phyloP scores from a whole-genome alignment of 2,888 invertebrate species.

The Cryptophagus acutangulus region DNA sequence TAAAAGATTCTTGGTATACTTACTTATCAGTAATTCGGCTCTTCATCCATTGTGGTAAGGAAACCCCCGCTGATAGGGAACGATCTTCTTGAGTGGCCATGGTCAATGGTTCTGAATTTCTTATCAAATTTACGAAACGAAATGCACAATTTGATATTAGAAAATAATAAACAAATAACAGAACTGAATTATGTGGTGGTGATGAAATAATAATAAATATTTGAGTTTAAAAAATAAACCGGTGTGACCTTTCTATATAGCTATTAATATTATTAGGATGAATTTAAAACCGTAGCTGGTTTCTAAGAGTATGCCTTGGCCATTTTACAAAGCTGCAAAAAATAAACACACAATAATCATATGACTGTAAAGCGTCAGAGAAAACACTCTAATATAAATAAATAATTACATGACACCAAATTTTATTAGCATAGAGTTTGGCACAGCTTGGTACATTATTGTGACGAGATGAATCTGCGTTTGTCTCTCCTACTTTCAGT shows the following conservation, averaged over 20 bases:
- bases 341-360: constrained; percentile 23
- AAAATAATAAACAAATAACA: neutral
- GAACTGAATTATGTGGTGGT: neutral
- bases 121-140: constrained; percentile 1
- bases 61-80: constrained; percentile 55
- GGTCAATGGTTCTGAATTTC: no score
- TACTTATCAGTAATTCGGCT: constrained; percentile 57
- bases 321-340: constrained; percentile 35
- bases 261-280: no score
- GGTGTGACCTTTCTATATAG: no score
- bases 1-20: no score
- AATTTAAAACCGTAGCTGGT: neutral
- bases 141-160: neutral
- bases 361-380: constrained; percentile 15
- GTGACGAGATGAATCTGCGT: no score
- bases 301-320: constrained; percentile 35
- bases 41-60: constrained; percentile 72
- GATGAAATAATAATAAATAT: constrained; percentile 5
- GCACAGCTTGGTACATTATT: no score
- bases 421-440: no score
- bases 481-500: no score
- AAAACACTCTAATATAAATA: neutral
- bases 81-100: constrained; percentile 52
- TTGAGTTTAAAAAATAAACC: neutral
- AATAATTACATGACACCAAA: neutral